Evolutionary conservation across 2,113 vertebrate species (phyloP).

Genomic region (Pipa parva): DNA sequence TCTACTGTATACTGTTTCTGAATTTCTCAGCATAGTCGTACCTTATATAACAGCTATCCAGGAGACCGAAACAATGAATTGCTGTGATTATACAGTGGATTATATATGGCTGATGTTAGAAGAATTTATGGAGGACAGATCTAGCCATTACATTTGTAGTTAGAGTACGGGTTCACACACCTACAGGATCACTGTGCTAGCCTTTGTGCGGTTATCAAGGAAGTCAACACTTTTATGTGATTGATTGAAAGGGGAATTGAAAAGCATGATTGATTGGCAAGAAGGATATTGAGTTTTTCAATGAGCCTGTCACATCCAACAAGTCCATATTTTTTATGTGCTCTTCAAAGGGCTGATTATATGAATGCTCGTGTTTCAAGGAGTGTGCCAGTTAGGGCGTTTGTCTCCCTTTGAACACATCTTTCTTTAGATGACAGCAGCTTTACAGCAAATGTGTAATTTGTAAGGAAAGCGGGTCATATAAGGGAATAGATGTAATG

Average conservation of each 20-base stretch:
- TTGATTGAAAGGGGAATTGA: slow-evolving; percentile 39
- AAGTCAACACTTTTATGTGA: slow-evolving; percentile 36
- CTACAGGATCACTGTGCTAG: slow-evolving; percentile 19
- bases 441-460: slow-evolving; percentile 35
- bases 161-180: slow-evolving; percentile 9
- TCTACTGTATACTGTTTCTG: neutral
- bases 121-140: slow-evolving; percentile 31
- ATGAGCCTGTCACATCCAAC: slow-evolving; percentile 42
- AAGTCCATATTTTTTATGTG: slow-evolving; percentile 35
- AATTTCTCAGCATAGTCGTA: neutral
- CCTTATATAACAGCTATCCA: neutral
- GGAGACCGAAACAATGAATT: slow-evolving; percentile 24
- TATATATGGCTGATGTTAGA: slow-evolving; percentile 10
- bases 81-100: slow-evolving; percentile 7
- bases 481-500: slow-evolving; percentile 17
- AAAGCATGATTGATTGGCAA: slow-evolving; percentile 41
- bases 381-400: slow-evolving; percentile 19
- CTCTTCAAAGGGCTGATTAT: slow-evolving; percentile 40
- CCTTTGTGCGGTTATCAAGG: slow-evolving; percentile 39
- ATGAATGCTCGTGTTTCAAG: slow-evolving; percentile 35
- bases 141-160: slow-evolving; percentile 14
- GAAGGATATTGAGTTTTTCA: slow-evolving; percentile 41
- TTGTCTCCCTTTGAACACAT: slow-evolving; percentile 39
- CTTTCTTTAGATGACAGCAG: slow-evolving; percentile 29
- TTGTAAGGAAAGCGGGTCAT: slow-evolving; percentile 31